Percentiles rank a stretch among this genome's conserved stretches.
These are phyloP conservation scores for Brachyrhaphis roseni DNA, from an alignment of 2,797 vertebrate genomes.

Conservation along the genomic window DNA sequence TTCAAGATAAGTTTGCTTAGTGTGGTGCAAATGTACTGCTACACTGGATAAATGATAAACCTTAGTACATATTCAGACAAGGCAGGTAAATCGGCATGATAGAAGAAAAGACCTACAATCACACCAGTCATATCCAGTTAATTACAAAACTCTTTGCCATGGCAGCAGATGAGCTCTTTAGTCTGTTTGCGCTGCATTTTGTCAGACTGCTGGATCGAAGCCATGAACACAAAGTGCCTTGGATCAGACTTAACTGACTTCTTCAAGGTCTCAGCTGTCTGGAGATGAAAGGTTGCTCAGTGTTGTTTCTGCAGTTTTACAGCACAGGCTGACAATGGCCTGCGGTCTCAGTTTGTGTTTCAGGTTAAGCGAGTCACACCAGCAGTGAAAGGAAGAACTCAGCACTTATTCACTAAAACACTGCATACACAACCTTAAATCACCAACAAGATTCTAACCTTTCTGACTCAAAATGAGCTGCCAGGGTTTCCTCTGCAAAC, in stretches of 20 bases:
- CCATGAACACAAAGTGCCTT: neutral
- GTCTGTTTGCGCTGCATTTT: neutral
- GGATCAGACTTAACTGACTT: neutral
- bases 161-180: neutral
- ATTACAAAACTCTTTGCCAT: neutral
- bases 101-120: neutral
- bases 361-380: neutral
- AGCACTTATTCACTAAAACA: neutral
- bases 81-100: neutral
- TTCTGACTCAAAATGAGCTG: neutral
- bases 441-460: neutral
- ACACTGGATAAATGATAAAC: neutral
- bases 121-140: neutral
- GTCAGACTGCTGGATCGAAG: neutral
- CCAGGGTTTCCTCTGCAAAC: neutral
- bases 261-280: neutral
- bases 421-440: neutral
- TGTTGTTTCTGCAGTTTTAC: conserved; percentile 5
- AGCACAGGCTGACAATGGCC: conserved; percentile 5
- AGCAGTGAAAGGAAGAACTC: neutral
- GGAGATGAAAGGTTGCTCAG: conserved; percentile 4
- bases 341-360: neutral
- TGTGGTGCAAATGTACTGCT: neutral
- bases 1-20: neutral
- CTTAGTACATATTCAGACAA: neutral